These are phyloP conservation scores for Lapara coniferarum DNA, from an alignment of 2,888 invertebrate species.

Conservation along the genomic window DNA sequence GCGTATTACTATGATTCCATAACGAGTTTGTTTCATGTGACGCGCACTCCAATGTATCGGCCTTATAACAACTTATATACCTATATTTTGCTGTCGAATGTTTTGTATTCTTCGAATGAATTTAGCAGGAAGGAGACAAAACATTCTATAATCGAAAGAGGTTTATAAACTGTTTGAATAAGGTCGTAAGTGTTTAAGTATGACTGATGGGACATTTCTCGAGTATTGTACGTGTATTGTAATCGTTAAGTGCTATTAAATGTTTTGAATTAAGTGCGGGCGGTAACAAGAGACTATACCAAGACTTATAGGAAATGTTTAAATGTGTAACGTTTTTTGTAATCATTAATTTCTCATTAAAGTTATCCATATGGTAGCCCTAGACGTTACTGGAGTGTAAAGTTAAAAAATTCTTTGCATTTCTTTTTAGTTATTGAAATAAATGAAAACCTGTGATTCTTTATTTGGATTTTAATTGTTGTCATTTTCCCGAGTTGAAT, in stretches of 20 bases:
- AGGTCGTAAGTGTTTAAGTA: constrained; percentile 47
- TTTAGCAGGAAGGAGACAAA: too few relatives aligned
- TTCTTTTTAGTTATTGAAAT: constrained; percentile 81
- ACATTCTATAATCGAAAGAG: too few relatives aligned
- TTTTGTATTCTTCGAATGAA: too few relatives aligned
- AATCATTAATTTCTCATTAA: constrained; percentile 76
- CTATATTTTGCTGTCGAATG: too few relatives aligned
- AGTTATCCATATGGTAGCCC: constrained; percentile 77
- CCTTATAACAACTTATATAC: too few relatives aligned
- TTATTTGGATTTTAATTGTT: constrained; percentile 35
- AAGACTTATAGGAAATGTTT: constrained; percentile 83
- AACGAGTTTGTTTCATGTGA: constrained; percentile 46
- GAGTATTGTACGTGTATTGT: constrained; percentile 67
- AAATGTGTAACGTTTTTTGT: constrained; percentile 81
- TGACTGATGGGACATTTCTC: constrained; percentile 59
- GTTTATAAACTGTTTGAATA: too few relatives aligned
- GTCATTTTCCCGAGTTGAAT: background rate
- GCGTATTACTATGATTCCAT: constrained; percentile 57
- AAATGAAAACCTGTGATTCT: constrained; percentile 81
- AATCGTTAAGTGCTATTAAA: constrained; percentile 74
- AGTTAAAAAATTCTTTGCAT: constrained; percentile 78
- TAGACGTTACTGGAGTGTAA: constrained; percentile 80
- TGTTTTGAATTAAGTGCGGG: constrained; percentile 68
- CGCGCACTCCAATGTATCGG: constrained; percentile 37
- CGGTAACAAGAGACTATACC: constrained; percentile 75